Base-by-base conservation (phyloP, 2,797 vertebrate genomes). In the Sebastes alutus region DNA sequence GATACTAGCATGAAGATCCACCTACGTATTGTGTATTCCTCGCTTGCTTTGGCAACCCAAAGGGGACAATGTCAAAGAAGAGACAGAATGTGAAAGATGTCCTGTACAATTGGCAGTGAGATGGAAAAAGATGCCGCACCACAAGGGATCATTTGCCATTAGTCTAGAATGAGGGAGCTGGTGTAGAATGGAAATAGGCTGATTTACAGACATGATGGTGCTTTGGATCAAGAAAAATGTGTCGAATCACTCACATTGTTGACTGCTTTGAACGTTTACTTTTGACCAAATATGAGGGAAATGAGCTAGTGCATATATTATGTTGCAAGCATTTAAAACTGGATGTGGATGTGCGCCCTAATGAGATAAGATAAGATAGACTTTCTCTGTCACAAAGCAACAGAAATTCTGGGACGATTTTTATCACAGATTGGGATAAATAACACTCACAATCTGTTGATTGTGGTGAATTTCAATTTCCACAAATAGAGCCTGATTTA, bases 131-230 rank as follows among this genome's bases (percentile, higher is more conserved):
- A 93, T 87, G 89, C 89, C 32, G 86, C 88, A 86, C 86, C 92
- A 90, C 91, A 73, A 88, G 92, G 91, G 92, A 92, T 87, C 84
- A 38, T 80, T 83, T 75, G 89, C 92, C 88, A 93, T 91, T 93
- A 92, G 86, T 84, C 81, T 71, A 69, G 83, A 88, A 86, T 72
- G 80, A 86, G 76, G 75, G 82, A 88, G 85, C 82, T 88, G 89
- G 92, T 82, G 87, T 84, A 62, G 92, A 93, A 94, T 92, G 85
- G 84, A 91, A 93, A 93, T 88, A 46, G 90, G 77, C 88, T 92
- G 87, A 93, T 94, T 93, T 91, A 84, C 78, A 81, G 79, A 85
- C 77, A 63, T 63, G 55, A 70, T 66, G 82, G 69, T 38, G 74
- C 80, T 79, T 82, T 81, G 73, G 49, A 83, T 84, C 62, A 70